Conservation (phyloP, 1,140 invertebrate species). For the Tetranychus cinnabarinus region DNA sequence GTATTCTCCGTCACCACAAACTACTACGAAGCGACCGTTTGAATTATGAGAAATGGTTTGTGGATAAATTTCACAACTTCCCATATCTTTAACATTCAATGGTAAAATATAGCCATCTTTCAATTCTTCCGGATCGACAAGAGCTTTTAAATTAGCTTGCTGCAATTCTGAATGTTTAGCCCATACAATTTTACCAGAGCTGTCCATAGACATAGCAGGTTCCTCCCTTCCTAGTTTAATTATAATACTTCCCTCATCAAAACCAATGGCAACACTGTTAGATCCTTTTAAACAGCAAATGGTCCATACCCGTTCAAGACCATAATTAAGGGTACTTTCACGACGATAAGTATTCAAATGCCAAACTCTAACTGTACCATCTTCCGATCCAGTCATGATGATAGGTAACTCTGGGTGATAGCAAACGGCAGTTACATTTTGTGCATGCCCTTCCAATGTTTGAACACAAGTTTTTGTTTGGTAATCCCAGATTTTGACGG, state of each 20-base stretch:
- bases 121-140: slow-evolving; percentile 43
- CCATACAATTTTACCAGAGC: slow-evolving; percentile 93
- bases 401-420: slow-evolving; percentile 97
- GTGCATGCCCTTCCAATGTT: slow-evolving; percentile 84
- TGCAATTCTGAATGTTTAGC: slow-evolving; percentile 93
- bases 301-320: slow-evolving; percentile 91
- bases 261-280: slow-evolving; percentile 89
- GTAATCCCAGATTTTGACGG: slow-evolving; percentile 99
- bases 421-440: slow-evolving; percentile 65
- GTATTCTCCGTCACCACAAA: slow-evolving; percentile 98
- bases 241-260: slow-evolving; percentile 94
- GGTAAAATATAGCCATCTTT: slow-evolving; percentile 80
- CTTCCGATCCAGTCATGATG: slow-evolving; percentile 88
- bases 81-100: slow-evolving; percentile 91
- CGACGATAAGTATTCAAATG: slow-evolving; percentile 90
- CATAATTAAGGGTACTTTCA: slow-evolving; percentile 92
- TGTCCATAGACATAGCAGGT: slow-evolving; percentile 97
- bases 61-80: slow-evolving; percentile 96
- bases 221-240: slow-evolving; percentile 93
- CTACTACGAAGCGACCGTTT: slow-evolving; percentile 88
- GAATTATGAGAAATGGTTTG: slow-evolving; percentile 96
- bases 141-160: slow-evolving; percentile 63
- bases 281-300: slow-evolving; percentile 83
- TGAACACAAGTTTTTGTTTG: slow-evolving; percentile 97
- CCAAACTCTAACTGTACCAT: slow-evolving; percentile 88